Evolutionary conservation across 2,888 invertebrate genomes (phyloP), one percentile per base, ranked within the genome.

Genomic region (Drosophila buzzatii): DNA sequence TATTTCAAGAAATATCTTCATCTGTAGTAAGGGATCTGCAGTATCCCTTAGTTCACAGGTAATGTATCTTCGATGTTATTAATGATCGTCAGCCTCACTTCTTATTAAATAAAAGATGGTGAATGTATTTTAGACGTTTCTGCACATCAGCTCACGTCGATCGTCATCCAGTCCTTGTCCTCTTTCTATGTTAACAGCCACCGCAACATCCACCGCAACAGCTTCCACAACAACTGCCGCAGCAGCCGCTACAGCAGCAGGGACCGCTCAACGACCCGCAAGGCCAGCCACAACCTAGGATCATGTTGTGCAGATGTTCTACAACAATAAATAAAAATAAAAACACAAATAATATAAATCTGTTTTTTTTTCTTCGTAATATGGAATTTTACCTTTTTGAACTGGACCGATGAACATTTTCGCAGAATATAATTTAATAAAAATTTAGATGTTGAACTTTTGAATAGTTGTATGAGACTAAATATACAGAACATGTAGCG

Each of bases 191-290:
- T 7, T 52, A 51, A 31, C 61, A 42, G 45, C 27, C n/a, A 3
- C 45, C 16, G 18, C 59, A 61, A 20, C 64, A 56, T 0, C 71
- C 73, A 10, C 70, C 45, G 4, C 6, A 55, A 2, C 67, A 59
- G 14, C 75, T 23, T 4, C 59, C 45, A 3, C 39, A 35, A 37
- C 47, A 58, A 2, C 72, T 27, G 14, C 62, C 41, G 7, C 42
- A 58, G 31, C 61, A 76, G 41, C 67, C 57, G 9, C 75, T 44
- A 16, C 64, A 41, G 9, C 44, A 78, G 56, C 79, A 72, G 2
- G 85, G 85, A n/a, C 85, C 85, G 18, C 78, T 81, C 33, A 77
- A 64, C 0, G 65, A 78, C 44, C 79, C 79, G 33, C 82, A 79
- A n/a, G 74, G 76, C 39, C 79, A 82, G 41, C 82, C 82, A 63